Evolutionary conservation across 2,888 invertebrate genomes (phyloP).

Genomic region (Lasius platythorax): DNA sequence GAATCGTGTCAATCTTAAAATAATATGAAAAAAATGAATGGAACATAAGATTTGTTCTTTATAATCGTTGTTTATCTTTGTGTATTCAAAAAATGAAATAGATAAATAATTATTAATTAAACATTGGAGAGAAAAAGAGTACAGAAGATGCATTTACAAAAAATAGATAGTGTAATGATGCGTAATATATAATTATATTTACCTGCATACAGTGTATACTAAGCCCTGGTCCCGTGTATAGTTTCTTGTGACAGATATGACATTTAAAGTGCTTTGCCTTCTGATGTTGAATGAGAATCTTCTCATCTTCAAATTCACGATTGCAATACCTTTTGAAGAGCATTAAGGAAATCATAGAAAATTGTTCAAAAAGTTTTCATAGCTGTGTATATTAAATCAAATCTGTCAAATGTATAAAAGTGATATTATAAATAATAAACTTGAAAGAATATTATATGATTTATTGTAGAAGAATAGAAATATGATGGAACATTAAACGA

Average conservation of each 20-base stretch:
- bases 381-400: neutral
- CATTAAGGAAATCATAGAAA: constrained; percentile 86
- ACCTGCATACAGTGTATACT: constrained; percentile 99
- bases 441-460: neutral
- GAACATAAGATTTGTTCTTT: neutral
- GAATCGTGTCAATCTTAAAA: constrained; percentile 11
- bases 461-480: neutral
- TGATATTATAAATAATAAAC: neutral
- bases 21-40: neutral
- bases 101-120: neutral
- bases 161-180: neutral
- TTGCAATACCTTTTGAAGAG: constrained; percentile 96
- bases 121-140: neutral
- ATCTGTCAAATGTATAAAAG: neutral
- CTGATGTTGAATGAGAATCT: constrained; percentile 99
- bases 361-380: neutral
- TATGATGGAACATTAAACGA: neutral
- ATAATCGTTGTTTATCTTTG: neutral
- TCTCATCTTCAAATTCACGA: constrained; percentile 99
- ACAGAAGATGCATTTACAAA: neutral
- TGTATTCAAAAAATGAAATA: neutral
- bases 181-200: constrained; percentile 68
- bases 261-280: constrained; percentile 99
- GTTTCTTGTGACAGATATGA: constrained; percentile 99
- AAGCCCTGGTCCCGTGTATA: constrained; percentile 99